Base-by-base conservation (phyloP, 2,888 invertebrate genomes). In the Acholoe squamosa region DNA sequence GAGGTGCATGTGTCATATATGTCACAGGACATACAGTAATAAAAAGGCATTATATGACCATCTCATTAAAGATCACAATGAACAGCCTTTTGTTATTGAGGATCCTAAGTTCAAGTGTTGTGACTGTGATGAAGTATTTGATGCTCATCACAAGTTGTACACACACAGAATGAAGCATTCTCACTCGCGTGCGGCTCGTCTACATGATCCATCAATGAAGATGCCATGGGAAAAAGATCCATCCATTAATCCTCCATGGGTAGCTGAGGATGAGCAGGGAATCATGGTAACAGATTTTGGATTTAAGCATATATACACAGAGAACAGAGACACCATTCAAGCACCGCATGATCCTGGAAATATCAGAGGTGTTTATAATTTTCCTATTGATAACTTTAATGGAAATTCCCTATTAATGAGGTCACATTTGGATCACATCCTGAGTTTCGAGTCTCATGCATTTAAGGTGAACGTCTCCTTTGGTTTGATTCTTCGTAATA, bases 71-170 rank as follows among this genome's bases (percentile, higher is more conserved):
- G 61, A 61, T 3, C 61, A 61, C 19, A 19, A 61, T 61, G 22
- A n/a, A n/a, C n/a, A 14, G 61, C 19, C 14, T 7, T 19, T 61
- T 12, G 7, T 12, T 19, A n/a, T 19, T n/a, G 19, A 61, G 12
- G 19, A 61, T n/a, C 61, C 1, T 7, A 61, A 3, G 19, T 61
- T 61, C 5, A 61, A 61, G n/a, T 61, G 61, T 19, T 61, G 61
- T 61, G 61, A 61, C 61, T 61, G 61, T n/a, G 19, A 19, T 61
- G 61, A 61, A 61, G n/a, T n/a, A n/a, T 61, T 61, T 61, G 61
- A 61, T 61, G 61, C 61, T 7, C 61, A 61, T n/a, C 61, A 61
- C 14, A 61, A 61, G 19, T 14, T 61, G 19, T n/a, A 61, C 19
- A n/a, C 61, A 12, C 61, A 61, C n/a, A 19, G 61, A 19, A 61